Conservation (phyloP, 2,888 invertebrate species). For the Byasa hedistus region DNA sequence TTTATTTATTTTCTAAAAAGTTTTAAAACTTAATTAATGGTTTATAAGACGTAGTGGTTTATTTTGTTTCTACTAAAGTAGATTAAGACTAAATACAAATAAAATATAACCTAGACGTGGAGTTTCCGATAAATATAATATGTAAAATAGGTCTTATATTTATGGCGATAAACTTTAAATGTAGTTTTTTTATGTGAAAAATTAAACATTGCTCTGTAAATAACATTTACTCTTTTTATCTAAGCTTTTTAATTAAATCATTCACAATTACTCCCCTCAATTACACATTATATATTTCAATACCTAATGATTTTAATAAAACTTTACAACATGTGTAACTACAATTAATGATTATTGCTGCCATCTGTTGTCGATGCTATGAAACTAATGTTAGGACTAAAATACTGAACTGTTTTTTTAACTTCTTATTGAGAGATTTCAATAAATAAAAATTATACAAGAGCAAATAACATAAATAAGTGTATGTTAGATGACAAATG, state of each 20-base stretch:
- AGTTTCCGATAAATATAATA: background rate
- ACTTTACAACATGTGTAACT: no score
- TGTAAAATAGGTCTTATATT: no score
- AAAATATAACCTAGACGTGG: background rate
- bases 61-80: background rate
- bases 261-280: no score
- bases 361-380: background rate
- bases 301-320: no score
- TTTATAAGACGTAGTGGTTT: background rate
- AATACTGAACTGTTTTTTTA: background rate
- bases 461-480: background rate
- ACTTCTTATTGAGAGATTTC: background rate
- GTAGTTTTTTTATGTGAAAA: no score
- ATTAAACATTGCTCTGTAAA: no score
- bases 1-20: constrained; percentile 24
- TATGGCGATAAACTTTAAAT: no score
- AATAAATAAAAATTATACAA: background rate
- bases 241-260: no score
- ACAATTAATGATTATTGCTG: no score
- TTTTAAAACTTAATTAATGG: background rate
- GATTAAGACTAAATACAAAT: background rate
- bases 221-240: no score
- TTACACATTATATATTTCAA: no score
- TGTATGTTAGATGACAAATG: no score
- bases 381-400: background rate